Percentiles rank a stretch among this genome's conserved stretches.
Conservation (phyloP, 2,888 invertebrate genomes). For the Barypeithes pellucidus region DNA sequence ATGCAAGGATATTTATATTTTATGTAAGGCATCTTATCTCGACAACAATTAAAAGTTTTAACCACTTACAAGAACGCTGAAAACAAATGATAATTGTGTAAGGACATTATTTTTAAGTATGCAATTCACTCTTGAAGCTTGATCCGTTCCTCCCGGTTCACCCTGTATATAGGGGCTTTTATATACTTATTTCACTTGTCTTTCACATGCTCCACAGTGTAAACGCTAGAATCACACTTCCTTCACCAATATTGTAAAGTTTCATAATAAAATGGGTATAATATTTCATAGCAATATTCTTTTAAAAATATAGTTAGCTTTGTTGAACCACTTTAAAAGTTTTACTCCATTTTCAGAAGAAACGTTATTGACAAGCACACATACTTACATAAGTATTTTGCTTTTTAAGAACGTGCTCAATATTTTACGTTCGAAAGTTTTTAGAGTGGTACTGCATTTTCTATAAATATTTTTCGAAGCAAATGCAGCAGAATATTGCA, state of each 20-base stretch:
- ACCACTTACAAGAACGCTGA: too few relatives aligned
- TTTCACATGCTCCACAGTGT: too few relatives aligned
- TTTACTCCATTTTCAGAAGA: conserved; percentile 24
- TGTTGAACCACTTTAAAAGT: conserved; percentile 23
- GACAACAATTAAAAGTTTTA: too few relatives aligned
- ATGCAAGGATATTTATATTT: too few relatives aligned
- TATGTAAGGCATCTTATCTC: too few relatives aligned
- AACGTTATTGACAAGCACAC: conserved; percentile 15
- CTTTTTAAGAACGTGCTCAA: not conserved
- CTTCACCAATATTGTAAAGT: conserved; percentile 3
- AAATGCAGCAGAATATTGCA: too few relatives aligned
- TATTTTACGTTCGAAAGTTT: not conserved
- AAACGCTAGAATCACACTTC: not conserved
- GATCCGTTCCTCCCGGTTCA: too few relatives aligned
- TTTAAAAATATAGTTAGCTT: conserved; percentile 27
- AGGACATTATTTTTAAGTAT: too few relatives aligned
- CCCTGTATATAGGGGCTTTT: too few relatives aligned
- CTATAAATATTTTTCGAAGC: not conserved
- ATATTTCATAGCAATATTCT: conserved; percentile 5
- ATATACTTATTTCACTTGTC: too few relatives aligned
- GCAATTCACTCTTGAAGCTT: too few relatives aligned
- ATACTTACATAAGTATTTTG: not conserved
- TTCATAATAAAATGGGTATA: conserved; percentile 32
- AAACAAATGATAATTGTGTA: too few relatives aligned
- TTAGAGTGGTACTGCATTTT: not conserved